Conservation (phyloP, 2,797 vertebrate species). For the Saxicola maurus region DNA sequence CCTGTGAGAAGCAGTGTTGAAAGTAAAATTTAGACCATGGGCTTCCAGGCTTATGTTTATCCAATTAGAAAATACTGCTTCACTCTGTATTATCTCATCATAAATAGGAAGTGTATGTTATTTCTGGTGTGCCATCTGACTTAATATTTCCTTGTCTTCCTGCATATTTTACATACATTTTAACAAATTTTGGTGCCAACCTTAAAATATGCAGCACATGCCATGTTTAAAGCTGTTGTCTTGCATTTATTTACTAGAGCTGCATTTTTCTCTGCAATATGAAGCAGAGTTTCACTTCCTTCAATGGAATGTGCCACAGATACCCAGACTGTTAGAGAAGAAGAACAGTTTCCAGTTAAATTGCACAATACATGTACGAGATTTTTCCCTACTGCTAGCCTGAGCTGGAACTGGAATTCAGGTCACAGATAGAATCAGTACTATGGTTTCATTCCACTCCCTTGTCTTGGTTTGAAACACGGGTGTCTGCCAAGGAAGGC, state of each 20-base stretch:
- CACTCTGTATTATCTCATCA: neutral
- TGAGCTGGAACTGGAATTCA: neutral
- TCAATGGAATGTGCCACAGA: neutral
- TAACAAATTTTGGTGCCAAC: neutral
- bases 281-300: neutral
- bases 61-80: conserved; percentile 23
- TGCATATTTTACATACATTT: neutral
- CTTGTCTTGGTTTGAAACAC: neutral
- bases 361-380: neutral
- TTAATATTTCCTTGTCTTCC: conserved; percentile 4
- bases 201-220: neutral
- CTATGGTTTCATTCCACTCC: neutral
- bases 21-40: neutral
- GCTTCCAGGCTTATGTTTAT: conserved; percentile 1
- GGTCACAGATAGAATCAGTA: neutral
- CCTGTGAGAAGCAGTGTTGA: neutral
- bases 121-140: conserved; percentile 28
- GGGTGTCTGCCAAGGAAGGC: neutral
- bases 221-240: neutral
- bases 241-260: neutral
- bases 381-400: neutral
- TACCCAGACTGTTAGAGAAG: neutral
- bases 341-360: neutral
- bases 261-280: neutral
- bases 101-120: conserved; percentile 40